These are phyloP conservation scores for cat (Felis catus) DNA, from an alignment of 2,113 vertebrate genomes.

Conservation along the genomic window DNA sequence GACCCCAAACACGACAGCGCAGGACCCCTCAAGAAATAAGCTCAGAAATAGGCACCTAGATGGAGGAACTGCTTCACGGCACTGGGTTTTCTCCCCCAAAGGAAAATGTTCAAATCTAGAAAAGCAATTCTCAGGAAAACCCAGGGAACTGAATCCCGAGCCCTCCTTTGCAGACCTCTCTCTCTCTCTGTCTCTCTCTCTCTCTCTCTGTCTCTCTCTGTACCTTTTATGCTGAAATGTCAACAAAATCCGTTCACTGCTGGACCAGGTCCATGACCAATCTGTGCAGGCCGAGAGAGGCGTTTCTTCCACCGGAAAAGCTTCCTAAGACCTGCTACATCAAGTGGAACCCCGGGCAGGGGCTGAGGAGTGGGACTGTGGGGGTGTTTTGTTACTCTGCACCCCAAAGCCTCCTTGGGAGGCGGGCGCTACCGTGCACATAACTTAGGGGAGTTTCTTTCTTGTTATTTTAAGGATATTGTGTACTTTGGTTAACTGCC, in stretches of 20 bases:
- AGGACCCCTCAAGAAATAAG: background rate
- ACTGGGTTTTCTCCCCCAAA: background rate
- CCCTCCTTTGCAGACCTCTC: background rate
- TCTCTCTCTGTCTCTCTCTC: background rate
- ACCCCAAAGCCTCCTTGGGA: background rate
- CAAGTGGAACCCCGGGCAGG: background rate
- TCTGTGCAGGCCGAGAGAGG: background rate
- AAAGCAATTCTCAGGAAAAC: background rate
- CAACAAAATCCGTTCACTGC: background rate
- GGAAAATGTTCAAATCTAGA: background rate
- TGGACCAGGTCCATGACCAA: background rate
- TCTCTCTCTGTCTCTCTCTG: background rate
- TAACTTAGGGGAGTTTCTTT: background rate
- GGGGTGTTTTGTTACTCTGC: background rate
- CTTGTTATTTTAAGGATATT: background rate
- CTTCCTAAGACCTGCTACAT: background rate
- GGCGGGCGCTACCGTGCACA: background rate
- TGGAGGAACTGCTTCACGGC: background rate
- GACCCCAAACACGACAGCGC: constrained; percentile 7
- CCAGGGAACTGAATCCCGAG: background rate
- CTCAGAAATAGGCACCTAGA: background rate
- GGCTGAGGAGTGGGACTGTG: background rate
- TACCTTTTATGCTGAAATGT: background rate
- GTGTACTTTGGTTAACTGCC: background rate
- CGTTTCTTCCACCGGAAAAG: background rate